Conservation (phyloP, 2,797 vertebrate genomes). For the Tamandua tetradactyla region DNA sequence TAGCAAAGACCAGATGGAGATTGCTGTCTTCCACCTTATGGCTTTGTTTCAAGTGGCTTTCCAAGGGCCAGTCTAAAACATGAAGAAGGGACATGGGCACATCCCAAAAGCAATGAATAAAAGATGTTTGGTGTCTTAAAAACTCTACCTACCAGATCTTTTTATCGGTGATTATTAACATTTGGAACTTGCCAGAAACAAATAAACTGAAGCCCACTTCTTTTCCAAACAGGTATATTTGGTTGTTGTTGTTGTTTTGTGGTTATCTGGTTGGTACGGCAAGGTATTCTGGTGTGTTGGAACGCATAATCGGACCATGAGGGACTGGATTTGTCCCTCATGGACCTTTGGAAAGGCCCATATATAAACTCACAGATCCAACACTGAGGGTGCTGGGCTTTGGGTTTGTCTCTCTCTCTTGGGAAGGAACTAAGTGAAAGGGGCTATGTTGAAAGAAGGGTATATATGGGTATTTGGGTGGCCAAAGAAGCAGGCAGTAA, state of each 20-base stretch:
- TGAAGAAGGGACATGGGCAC: not conserved
- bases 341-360: not conserved
- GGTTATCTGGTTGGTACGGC: not conserved
- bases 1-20: conserved; percentile 35
- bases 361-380: not conserved
- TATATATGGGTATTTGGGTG: not conserved
- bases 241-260: not conserved
- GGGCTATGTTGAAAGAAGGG: not conserved
- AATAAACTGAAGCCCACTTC: too few species aligned
- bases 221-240: not conserved
- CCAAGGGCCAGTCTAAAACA: not conserved
- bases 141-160: not conserved
- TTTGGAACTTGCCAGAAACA: not conserved
- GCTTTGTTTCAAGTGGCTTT: conserved; percentile 7
- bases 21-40: not conserved
- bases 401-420: not conserved
- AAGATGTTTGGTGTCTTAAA: conserved; percentile 13
- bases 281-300: not conserved
- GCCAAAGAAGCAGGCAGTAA: not conserved
- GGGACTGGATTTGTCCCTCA: not conserved
- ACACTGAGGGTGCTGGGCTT: not conserved
- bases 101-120: not conserved
- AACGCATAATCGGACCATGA: not conserved
- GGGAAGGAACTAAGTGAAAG: not conserved
- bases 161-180: not conserved